Conservation (phyloP, 1,140 invertebrate genomes). For the Orchestia grillus region DNA sequence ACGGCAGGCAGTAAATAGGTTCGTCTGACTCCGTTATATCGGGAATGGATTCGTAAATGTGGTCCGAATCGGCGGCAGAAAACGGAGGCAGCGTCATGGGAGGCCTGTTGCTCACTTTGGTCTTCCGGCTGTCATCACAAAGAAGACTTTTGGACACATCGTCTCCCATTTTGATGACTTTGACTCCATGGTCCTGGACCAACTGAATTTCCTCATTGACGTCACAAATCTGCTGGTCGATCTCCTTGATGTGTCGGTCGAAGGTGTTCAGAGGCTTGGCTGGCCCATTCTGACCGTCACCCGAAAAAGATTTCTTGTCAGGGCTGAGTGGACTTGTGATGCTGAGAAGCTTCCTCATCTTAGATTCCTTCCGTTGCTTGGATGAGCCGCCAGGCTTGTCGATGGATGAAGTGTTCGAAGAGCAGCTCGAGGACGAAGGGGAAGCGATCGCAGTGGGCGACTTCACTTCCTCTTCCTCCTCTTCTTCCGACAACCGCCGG, state of each 20-base stretch:
- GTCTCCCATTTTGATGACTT: conserved; percentile 12
- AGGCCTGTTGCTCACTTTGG: conserved; percentile 59
- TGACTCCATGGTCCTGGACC: conserved; percentile 70
- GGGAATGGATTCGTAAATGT: conserved; percentile 81
- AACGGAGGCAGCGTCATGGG: conserved; percentile 60
- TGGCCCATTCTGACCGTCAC: background rate
- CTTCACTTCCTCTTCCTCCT: background rate
- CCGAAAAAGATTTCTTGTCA: background rate
- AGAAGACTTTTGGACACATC: conserved; percentile 68
- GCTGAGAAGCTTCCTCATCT: conserved; percentile 60
- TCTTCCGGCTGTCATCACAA: conserved; percentile 68
- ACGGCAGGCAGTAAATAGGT: conserved; percentile 79
- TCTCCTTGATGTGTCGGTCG: conserved; percentile 73
- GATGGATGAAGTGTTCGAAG: conserved; percentile 23
- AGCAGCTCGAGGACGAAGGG: conserved; percentile 33
- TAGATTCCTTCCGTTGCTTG: conserved; percentile 73
- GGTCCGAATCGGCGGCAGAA: conserved; percentile 72
- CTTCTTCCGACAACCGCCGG: background rate
- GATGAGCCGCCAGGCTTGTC: conserved; percentile 64
- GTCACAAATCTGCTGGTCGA: conserved; percentile 75
- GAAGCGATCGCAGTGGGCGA: background rate
- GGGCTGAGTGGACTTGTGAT: background rate
- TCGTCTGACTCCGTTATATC: conserved; percentile 76
- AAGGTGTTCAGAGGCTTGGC: conserved; percentile 69
- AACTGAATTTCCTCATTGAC: conserved; percentile 71